Evolutionary conservation across 2,797 vertebrate species (phyloP).

Genomic region (Mus caroli): DNA sequence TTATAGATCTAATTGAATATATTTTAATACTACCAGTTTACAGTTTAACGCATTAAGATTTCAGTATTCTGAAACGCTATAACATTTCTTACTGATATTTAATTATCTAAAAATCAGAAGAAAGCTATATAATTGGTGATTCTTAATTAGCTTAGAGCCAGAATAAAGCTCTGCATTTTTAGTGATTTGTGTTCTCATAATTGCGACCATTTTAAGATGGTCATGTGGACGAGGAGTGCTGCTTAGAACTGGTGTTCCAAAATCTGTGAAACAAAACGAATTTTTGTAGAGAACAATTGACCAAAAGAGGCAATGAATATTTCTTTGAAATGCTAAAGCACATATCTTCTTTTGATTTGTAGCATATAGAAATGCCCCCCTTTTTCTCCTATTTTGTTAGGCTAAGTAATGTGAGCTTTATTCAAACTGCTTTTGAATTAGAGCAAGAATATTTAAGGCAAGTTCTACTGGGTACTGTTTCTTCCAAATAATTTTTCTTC

Average conservation of each 20-base stretch:
- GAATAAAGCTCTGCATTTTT: slow-evolving; percentile 6
- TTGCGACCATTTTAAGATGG: slow-evolving; percentile 44
- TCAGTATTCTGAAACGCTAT: neutral
- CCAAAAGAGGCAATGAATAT: slow-evolving; percentile 12
- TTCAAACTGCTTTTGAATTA: slow-evolving; percentile 80
- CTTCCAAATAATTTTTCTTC: slow-evolving; percentile 79
- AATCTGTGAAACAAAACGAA: slow-evolving; percentile 8
- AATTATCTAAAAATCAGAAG: neutral
- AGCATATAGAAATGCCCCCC: slow-evolving; percentile 51
- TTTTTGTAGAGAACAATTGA: slow-evolving; percentile 47
- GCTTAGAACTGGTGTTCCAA: slow-evolving; percentile 51
- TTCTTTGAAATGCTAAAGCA: slow-evolving; percentile 21
- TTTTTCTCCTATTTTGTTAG: slow-evolving; percentile 73
- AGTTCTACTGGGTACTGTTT: slow-evolving; percentile 80
- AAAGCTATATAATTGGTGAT: neutral
- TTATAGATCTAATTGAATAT: slow-evolving; percentile 11
- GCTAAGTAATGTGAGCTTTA: slow-evolving; percentile 64
- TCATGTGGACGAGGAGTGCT: slow-evolving; percentile 46
- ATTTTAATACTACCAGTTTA: slow-evolving; percentile 7
- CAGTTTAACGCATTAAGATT: neutral
- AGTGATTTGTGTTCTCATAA: neutral
- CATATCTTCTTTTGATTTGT: slow-evolving; percentile 37
- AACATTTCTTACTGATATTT: slow-evolving; percentile 1
- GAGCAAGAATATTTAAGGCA: slow-evolving; percentile 75
- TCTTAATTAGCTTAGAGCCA: slow-evolving; percentile 1